phyloP scores from a whole-genome alignment of 2,113 vertebrate genomes.

The Macroglossus sobrinus region DNA sequence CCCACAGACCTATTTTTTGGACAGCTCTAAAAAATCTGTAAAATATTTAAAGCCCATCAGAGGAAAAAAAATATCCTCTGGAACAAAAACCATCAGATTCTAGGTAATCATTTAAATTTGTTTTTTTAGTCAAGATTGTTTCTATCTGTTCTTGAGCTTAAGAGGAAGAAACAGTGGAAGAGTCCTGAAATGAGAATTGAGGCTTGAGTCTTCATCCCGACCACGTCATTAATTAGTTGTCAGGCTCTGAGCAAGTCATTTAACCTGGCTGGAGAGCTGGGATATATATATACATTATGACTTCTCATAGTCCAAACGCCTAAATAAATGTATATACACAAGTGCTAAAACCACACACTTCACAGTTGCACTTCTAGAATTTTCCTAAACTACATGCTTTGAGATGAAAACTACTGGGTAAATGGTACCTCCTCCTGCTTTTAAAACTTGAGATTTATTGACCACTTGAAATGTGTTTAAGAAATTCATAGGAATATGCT shows the following conservation, averaged over 20 bases:
- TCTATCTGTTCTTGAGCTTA: not conserved
- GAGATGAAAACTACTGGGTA: not conserved
- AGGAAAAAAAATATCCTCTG: not conserved
- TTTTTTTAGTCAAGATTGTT: not conserved
- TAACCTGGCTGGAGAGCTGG: not conserved
- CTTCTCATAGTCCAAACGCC: not conserved
- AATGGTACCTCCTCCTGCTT: not conserved
- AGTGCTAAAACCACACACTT: not conserved
- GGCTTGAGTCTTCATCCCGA: not conserved
- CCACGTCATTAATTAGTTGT: not conserved
- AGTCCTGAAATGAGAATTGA: not conserved
- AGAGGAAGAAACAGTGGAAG: not conserved
- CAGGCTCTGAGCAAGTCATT: not conserved
- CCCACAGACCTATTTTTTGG: constrained; percentile 54
- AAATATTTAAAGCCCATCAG: constrained; percentile 49
- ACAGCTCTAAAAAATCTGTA: constrained; percentile 44
- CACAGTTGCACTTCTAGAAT: not conserved
- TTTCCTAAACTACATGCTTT: not conserved
- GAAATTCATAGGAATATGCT: not conserved
- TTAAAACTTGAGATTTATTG: not conserved
- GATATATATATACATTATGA: not conserved
- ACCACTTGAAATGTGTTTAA: not conserved
- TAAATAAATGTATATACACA: not conserved
- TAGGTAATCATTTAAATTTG: constrained; percentile 11
- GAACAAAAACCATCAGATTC: constrained; percentile 24